Base-by-base conservation (phyloP, 2,113 vertebrate genomes). In the Heterotis niloticus region DNA sequence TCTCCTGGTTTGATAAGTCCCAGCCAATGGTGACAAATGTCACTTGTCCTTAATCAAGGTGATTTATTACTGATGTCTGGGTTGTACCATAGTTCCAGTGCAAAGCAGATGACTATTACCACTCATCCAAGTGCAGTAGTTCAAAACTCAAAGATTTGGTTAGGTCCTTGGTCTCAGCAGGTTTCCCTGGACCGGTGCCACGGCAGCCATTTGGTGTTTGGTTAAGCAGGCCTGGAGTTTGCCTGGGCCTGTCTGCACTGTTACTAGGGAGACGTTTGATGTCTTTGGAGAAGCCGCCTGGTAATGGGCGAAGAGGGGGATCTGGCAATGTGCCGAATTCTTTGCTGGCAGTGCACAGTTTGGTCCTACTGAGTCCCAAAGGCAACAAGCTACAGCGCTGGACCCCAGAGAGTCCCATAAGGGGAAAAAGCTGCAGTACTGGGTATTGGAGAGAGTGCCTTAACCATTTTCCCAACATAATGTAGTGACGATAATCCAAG, bases 241-340 rank as follows among this genome's bases (percentile, higher is more conserved):
- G 9, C 7, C 66, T 66, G 69, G 78, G 34, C 60, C 78, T 65
- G 81, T 64, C 80, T 68, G 12, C 62, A 64, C 80, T n/a, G 85
- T 86, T 86, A 78, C 83, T 80, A 84, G 71, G 83, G 85, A 78
- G 81, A 83, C 76, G 57, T 77, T 66, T 82, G 75, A 81, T 80
- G 85, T 82, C 72, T 74, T 52, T 60, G 78, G 82, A 83, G 79
- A 84, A 82, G 81, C 80, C 52, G 72, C 65, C 77, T 59, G 51
- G 67, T 66, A 71, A 5, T n/a, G 10, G 67, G 34, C 51, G 57
- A 20, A 51, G 77, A 24, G 26, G 28, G 23, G 16, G 5, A 24
- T 20, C 62, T 70, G n/a, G 67, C 69, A 26, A 44, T 12, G 17
- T 26, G 71, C 24, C 52, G 4, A 29, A 44, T 44, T 44, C 34